A percentile compares a stretch with the other conserved stretches of the same genome.
These are phyloP conservation scores for Falco concolor DNA, from an alignment of 2,797 vertebrate genomes.

Conservation along the genomic window DNA sequence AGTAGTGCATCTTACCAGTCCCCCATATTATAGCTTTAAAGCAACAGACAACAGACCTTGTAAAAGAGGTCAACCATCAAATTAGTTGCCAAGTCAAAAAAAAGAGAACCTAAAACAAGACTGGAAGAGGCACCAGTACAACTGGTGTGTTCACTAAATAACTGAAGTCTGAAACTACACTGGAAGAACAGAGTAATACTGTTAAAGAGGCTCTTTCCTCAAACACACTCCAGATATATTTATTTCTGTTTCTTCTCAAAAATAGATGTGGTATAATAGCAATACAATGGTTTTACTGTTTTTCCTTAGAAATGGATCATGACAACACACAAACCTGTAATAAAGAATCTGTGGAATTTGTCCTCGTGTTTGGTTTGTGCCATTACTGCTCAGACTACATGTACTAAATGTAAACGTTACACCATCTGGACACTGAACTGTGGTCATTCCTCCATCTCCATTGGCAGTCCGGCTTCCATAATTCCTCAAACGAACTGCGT, in stretches of 20 bases:
- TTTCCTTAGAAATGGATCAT: background rate
- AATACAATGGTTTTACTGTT: background rate
- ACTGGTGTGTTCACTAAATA: background rate
- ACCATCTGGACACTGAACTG: slow-evolving; percentile 94
- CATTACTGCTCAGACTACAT: slow-evolving; percentile 97
- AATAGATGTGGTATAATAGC: background rate
- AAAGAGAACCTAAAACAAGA: background rate
- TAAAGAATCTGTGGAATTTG: slow-evolving; percentile 98
- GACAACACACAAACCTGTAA: slow-evolving; percentile 84
- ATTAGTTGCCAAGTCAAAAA: background rate
- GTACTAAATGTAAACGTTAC: slow-evolving; percentile 98
- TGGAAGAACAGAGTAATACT: background rate
- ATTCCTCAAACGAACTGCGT: slow-evolving; percentile 93
- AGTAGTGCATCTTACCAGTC: rapidly evolving
- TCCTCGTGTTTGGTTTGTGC: slow-evolving; percentile 96
- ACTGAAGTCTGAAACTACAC: background rate
- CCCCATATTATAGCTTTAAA: background rate
- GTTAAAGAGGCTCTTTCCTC: background rate
- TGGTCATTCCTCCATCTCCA: slow-evolving; percentile 98
- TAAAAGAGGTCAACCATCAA: background rate
- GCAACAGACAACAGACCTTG: background rate
- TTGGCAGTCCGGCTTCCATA: slow-evolving; percentile 99
- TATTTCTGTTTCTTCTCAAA: background rate
- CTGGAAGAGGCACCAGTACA: background rate
- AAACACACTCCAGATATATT: background rate